phyloP scores from a whole-genome alignment of 1,140 invertebrate species.

The Apocrypta bakeri region DNA sequence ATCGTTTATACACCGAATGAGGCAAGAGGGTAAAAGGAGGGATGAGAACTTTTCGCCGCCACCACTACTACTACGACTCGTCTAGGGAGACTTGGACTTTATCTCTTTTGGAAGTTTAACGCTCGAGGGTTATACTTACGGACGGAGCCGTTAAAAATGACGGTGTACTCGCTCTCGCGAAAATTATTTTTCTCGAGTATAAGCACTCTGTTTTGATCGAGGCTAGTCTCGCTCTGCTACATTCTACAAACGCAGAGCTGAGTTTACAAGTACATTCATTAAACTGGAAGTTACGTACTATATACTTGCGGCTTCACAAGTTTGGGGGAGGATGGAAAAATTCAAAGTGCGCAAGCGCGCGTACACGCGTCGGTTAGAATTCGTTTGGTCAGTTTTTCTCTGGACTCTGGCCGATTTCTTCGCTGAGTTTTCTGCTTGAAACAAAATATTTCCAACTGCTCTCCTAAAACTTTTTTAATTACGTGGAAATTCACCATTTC shows the following conservation, averaged over 20 bases:
- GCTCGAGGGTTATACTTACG: not conserved
- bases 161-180: conserved; percentile 6
- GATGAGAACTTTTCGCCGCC: conserved; percentile 28
- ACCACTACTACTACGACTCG: not conserved
- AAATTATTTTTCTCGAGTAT: conserved; percentile 32
- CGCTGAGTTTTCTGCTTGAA: not conserved
- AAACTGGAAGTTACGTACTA: conserved; percentile 34
- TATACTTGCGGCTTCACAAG: not conserved
- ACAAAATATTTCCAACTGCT: conserved; percentile 25
- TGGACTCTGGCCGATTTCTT: not conserved
- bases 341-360: not conserved
- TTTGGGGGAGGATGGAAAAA: not conserved
- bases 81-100: conserved; percentile 10
- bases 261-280: conserved; percentile 48
- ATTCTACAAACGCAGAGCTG: conserved; percentile 12
- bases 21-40: not conserved
- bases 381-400: conserved; percentile 33
- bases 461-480: conserved; percentile 25
- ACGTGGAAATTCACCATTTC: not conserved
- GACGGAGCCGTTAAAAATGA: conserved; percentile 31
- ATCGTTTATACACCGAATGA: conserved; percentile 48
- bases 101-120: conserved; percentile 37
- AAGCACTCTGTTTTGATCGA: conserved; percentile 33
- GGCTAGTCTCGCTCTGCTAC: not conserved
- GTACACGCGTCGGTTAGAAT: not conserved